A percentile compares a stretch with the other conserved stretches of the same genome.
phyloP scores from a whole-genome alignment of 2,797 vertebrate genomes.

The Helostoma temminkii region DNA sequence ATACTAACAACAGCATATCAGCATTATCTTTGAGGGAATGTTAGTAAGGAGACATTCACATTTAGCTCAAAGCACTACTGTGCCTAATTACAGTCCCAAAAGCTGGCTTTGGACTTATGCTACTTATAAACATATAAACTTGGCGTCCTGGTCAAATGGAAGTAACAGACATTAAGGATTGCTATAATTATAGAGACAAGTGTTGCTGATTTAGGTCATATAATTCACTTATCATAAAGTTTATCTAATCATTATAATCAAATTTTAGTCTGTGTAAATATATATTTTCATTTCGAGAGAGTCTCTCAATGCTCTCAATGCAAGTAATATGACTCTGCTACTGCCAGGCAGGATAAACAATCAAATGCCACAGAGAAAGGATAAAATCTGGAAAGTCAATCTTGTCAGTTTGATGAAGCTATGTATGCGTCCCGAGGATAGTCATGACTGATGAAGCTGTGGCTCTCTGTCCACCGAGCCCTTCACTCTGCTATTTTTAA shows the following conservation, averaged over 20 bases:
- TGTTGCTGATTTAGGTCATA: neutral
- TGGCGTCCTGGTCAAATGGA: neutral
- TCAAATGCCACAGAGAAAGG: slow-evolving; percentile 72
- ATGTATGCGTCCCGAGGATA: slow-evolving; percentile 66
- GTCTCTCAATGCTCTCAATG: slow-evolving; percentile 10
- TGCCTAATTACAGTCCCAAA: neutral
- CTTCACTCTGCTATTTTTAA: slow-evolving; percentile 76
- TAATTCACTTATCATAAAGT: neutral
- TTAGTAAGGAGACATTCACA: neutral
- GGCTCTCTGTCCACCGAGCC: slow-evolving; percentile 71
- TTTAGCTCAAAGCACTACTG: slow-evolving; percentile 1
- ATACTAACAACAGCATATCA: neutral
- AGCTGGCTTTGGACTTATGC: neutral
- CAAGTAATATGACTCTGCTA: slow-evolving; percentile 30
- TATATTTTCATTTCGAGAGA: slow-evolving; percentile 37
- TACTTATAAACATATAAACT: neutral
- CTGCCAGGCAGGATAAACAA: slow-evolving; percentile 70
- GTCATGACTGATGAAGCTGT: slow-evolving; percentile 76
- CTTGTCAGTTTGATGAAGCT: slow-evolving; percentile 83
- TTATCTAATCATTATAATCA: neutral
- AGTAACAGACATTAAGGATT: neutral
- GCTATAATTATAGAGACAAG: neutral
- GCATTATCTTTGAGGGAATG: neutral
- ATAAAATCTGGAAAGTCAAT: slow-evolving; percentile 81
- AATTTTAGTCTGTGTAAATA: slow-evolving; percentile 6